These are phyloP conservation scores for Lerema accius DNA, from an alignment of 1,140 invertebrate genomes.

Conservation along the genomic window DNA sequence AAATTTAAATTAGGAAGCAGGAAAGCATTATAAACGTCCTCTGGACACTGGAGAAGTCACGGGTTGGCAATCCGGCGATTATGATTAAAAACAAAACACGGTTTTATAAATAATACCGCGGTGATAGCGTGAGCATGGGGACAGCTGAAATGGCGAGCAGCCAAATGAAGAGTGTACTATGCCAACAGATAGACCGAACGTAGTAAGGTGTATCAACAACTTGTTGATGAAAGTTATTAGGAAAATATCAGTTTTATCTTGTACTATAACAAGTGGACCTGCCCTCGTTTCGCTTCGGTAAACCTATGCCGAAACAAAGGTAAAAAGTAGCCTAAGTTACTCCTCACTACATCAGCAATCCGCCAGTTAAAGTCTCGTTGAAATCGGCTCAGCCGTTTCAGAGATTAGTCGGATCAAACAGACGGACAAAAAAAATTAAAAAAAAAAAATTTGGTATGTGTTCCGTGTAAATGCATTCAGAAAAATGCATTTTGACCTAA, in stretches of 20 bases:
- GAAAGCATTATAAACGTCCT: background rate
- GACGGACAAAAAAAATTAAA: too few species aligned
- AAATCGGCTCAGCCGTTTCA: too few species aligned
- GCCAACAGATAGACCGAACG: slow-evolving; percentile 55
- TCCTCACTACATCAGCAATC: too few species aligned
- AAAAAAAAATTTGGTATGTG: too few species aligned
- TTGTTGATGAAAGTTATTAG: slow-evolving; percentile 8
- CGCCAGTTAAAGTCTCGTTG: too few species aligned
- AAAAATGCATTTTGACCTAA: too few species aligned
- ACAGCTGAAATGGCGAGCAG: slow-evolving; percentile 68
- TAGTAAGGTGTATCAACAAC: slow-evolving; percentile 20
- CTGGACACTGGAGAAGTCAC: slow-evolving; percentile 40
- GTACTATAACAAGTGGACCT: too few species aligned
- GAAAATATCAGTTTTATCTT: background rate
- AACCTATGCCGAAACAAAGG: too few species aligned
- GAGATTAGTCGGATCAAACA: too few species aligned
- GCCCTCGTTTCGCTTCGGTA: too few species aligned
- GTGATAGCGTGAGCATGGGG: slow-evolving; percentile 57
- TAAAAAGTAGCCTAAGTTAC: too few species aligned
- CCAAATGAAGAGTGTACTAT: slow-evolving; percentile 54
- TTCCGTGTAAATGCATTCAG: too few species aligned
- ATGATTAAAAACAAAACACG: slow-evolving; percentile 74
- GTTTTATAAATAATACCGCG: slow-evolving; percentile 72
- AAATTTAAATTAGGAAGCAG: background rate
- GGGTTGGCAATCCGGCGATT: slow-evolving; percentile 41